Evolutionary conservation across 1,140 invertebrate species (phyloP), one percentile per base, ranked within the genome.

Genomic region (Ceratoteleas bidentatus): DNA sequence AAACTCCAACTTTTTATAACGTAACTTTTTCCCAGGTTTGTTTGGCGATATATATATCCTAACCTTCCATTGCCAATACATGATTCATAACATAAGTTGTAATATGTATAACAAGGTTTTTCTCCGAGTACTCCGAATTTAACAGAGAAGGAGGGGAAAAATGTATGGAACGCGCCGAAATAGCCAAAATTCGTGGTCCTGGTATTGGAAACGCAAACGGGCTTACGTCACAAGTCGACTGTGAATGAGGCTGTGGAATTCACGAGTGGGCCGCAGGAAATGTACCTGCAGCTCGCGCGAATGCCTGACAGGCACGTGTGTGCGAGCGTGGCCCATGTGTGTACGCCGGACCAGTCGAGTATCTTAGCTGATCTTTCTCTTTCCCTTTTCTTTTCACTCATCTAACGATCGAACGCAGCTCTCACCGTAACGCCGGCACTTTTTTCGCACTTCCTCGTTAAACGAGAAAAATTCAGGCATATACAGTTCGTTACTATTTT

Each of bases 171-270:
- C 4, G 24, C 24, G 24, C 4, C 24, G 24, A 24, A 74, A 74
- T 58, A 74, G 45, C 53, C 70, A 16, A 74, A 74, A 58, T 74
- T 1, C 14, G 53, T 56, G 34, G 58, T 38, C 58, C 13, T 64
- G 45, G 64, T 72, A 56, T 66, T 74, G 57, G 50, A 66, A 66
- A 64, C 16, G 14, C 57, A 32, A 24, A 40, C 36, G 32, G 11
- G 6, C 64, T 81, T 75, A 72, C 66, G 78, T 81, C 65, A 81
- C 13, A 52, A 61, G 36, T 68, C 52, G 66, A 36, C 68, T 49
- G 50, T 79, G 76, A 81, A 81, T 81, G 78, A 81, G 60, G 65
- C 65, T 70, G 58, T 43, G 70, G 64, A 81, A 81, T 75, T 70
- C 66, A 54, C 50, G 64, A 77, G 32, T 10, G 40, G 50, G 52